Percentiles rank a stretch among this genome's conserved stretches.
phyloP scores from a whole-genome alignment of 1,140 invertebrate species.

The Homarus americanus region DNA sequence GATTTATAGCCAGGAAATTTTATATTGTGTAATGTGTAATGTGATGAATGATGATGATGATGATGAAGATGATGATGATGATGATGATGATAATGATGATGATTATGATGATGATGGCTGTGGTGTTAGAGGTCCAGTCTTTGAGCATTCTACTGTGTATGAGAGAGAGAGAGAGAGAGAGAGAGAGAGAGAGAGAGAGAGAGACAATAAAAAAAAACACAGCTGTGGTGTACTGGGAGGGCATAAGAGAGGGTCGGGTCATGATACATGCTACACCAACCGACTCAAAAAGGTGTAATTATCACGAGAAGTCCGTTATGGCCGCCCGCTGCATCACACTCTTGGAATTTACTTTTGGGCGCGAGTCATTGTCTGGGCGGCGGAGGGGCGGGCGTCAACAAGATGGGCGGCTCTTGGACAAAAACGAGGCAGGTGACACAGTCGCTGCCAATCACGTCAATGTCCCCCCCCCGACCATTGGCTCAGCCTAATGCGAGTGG shows the following conservation, averaged over 20 bases:
- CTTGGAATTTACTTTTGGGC: neutral
- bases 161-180: too few species aligned
- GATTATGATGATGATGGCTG: too few species aligned
- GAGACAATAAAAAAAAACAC: too few species aligned
- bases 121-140: too few species aligned
- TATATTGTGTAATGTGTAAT: too few species aligned
- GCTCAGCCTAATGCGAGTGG: constrained; percentile 1
- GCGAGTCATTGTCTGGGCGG: neutral
- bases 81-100: too few species aligned
- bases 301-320: neutral
- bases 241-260: neutral
- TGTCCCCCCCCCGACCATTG: neutral
- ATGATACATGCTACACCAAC: neutral
- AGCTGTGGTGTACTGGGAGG: too few species aligned
- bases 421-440: neutral
- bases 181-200: too few species aligned
- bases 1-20: too few species aligned
- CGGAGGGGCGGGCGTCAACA: neutral
- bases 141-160: too few species aligned
- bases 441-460: constrained; percentile 1
- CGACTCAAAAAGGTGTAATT: neutral
- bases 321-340: neutral
- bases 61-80: too few species aligned
- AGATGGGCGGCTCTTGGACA: neutral
- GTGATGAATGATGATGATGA: too few species aligned